Percentiles rank a stretch among this genome's conserved stretches.
Evolutionary conservation across 2,888 invertebrate genomes (phyloP).

Genomic region (Colostygia pectinataria): DNA sequence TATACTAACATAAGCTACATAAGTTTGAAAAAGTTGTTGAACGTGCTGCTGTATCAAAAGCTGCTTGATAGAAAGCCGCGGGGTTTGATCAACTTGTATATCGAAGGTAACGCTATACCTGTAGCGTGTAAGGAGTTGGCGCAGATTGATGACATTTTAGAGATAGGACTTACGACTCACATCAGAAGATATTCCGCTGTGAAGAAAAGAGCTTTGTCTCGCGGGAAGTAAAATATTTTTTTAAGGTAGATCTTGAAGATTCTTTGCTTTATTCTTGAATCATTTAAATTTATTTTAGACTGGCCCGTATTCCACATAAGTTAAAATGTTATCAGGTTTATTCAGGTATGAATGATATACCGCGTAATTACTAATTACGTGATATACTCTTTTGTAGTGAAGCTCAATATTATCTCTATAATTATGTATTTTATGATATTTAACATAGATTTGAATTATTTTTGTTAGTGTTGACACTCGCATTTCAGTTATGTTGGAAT

Average conservation of each 20-base stretch:
- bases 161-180: neutral
- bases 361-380: too few relatives aligned
- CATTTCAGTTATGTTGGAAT: neutral
- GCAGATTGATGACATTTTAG: constrained; percentile 46
- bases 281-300: too few relatives aligned
- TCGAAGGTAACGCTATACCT: constrained; percentile 63
- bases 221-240: constrained; percentile 7
- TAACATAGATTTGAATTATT: too few relatives aligned
- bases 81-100: constrained; percentile 53
- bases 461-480: too few relatives aligned
- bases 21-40: constrained; percentile 45
- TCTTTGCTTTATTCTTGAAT: too few relatives aligned
- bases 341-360: too few relatives aligned
- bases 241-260: too few relatives aligned
- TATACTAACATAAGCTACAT: constrained; percentile 54
- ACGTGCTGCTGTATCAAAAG: constrained; percentile 49
- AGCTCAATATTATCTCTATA: too few relatives aligned
- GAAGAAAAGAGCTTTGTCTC: constrained; percentile 3
- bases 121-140: constrained; percentile 45
- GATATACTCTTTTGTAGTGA: too few relatives aligned
- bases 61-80: constrained; percentile 42
- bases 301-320: too few relatives aligned
- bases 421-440: too few relatives aligned
- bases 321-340: too few relatives aligned
- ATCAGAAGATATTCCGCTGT: neutral